Evolutionary conservation across 2,113 vertebrate species (phyloP).

Genomic region (Jacana jacana): DNA sequence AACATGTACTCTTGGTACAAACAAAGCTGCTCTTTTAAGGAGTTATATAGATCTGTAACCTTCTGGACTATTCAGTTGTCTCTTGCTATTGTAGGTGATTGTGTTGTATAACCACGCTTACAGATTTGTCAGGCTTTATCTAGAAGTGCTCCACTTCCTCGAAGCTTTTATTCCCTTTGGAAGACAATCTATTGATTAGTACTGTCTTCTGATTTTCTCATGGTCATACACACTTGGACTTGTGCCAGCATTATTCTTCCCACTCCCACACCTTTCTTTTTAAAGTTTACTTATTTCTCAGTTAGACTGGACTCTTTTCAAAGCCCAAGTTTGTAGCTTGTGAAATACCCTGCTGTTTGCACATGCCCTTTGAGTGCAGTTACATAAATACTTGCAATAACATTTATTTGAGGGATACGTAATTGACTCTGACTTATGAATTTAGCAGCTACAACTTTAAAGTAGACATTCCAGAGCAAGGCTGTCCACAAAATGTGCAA

Average conservation of each 20-base stretch:
- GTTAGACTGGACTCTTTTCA: background rate
- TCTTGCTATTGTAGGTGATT: background rate
- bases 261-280: background rate
- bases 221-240: background rate
- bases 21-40: background rate
- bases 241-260: background rate
- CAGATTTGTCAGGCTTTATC: background rate
- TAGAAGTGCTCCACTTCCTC: background rate
- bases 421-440: background rate
- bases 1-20: background rate
- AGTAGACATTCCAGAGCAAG: slow-evolving; percentile 10
- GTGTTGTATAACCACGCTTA: background rate
- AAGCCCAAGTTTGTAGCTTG: background rate
- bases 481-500: slow-evolving; percentile 13
- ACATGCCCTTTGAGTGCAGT: background rate
- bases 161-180: background rate
- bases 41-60: background rate
- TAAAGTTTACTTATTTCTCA: background rate
- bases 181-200: background rate
- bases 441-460: background rate
- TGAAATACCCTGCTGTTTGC: background rate
- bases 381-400: background rate
- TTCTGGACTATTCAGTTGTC: background rate
- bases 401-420: background rate
- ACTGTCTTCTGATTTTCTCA: background rate